phyloP scores from a whole-genome alignment of 2,888 invertebrate genomes.

The Melanotus villosus region DNA sequence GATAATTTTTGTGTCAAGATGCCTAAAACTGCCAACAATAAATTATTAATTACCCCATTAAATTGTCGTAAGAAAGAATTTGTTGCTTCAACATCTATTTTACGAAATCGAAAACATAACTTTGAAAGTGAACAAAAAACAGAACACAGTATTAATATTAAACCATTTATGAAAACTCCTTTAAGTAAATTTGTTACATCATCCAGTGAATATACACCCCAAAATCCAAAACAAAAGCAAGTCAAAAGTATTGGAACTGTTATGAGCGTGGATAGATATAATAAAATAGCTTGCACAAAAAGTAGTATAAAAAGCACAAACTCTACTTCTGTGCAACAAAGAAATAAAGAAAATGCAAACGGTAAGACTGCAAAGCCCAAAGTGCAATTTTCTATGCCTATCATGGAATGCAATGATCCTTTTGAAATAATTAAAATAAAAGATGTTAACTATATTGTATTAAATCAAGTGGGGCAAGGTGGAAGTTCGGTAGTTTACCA shows the following conservation, averaged over 20 bases:
- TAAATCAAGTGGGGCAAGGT: conserved; percentile 87
- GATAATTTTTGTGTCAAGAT: too few species aligned
- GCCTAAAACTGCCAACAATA: background rate
- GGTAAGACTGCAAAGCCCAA: background rate
- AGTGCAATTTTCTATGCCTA: background rate
- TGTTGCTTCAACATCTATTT: background rate
- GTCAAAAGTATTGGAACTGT: too few species aligned
- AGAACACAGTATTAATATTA: background rate
- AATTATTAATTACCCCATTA: background rate
- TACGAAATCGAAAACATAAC: background rate
- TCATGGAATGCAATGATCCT: background rate
- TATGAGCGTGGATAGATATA: background rate
- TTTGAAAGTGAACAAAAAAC: background rate
- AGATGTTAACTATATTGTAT: conserved; percentile 79
- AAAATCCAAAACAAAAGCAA: too few species aligned
- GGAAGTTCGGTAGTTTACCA: conserved; percentile 90
- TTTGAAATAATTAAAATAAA: conserved; percentile 76
- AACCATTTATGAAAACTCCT: background rate
- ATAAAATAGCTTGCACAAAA: too few species aligned
- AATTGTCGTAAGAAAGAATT: background rate
- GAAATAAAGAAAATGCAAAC: conserved; percentile 1
- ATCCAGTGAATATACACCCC: too few species aligned
- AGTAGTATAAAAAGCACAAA: background rate
- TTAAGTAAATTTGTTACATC: background rate
- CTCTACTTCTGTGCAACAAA: background rate